These are phyloP conservation scores for Vultur gryphus DNA, from an alignment of 2,797 vertebrate genomes.

Conservation along the genomic window DNA sequence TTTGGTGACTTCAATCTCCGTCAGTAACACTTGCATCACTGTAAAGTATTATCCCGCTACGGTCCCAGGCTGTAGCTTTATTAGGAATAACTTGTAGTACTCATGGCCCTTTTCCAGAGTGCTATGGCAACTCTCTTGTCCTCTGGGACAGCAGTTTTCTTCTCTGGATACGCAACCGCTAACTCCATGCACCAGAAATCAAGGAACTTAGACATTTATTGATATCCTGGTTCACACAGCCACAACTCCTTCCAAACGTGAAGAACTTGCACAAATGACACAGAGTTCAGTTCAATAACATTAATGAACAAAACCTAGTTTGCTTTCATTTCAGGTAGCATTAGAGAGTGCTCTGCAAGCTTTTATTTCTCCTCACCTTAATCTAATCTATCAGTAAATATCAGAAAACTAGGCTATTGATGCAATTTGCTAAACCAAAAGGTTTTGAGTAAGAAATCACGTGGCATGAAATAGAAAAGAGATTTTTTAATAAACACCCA, in stretches of 20 bases:
- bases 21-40: not conserved
- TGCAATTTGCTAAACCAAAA: not conserved
- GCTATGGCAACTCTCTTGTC: not conserved
- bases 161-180: not conserved
- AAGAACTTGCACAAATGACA: not conserved
- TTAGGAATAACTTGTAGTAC: not conserved
- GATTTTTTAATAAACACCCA: not conserved
- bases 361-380: not conserved
- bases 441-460: not conserved
- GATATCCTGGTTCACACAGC: not conserved
- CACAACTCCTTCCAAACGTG: not conserved
- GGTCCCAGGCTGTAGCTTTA: not conserved
- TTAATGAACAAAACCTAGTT: not conserved
- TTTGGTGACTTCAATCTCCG: not conserved
- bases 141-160: not conserved
- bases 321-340: not conserved
- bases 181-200: not conserved
- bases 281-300: not conserved
- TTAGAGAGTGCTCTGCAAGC: not conserved
- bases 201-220: not conserved
- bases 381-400: not conserved
- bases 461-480: not conserved
- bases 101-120: not conserved
- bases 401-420: not conserved
- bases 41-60: not conserved